These are phyloP conservation scores for Agriotes lineatus DNA, from an alignment of 2,888 invertebrate species.

Conservation along the genomic window DNA sequence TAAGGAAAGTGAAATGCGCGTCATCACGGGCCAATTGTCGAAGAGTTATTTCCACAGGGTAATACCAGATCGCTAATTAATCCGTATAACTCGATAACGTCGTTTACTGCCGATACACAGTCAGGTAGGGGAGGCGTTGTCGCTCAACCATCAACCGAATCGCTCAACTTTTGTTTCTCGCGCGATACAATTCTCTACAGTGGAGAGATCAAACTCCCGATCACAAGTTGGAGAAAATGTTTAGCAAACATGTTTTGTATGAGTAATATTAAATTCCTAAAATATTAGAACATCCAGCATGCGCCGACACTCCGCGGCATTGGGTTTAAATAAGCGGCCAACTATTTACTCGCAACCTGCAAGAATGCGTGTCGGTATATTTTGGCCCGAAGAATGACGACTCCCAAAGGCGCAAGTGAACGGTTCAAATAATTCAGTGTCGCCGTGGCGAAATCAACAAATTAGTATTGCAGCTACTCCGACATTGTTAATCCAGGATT, in stretches of 20 bases:
- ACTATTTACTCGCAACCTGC: constrained; percentile 48
- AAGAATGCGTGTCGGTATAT: constrained; percentile 44
- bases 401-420: constrained; percentile 41
- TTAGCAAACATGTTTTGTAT: constrained; percentile 37
- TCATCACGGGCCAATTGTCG: neutral
- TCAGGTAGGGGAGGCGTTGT: neutral
- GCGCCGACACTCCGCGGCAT: constrained; percentile 46
- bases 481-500: constrained; percentile 67
- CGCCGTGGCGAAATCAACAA: constrained; percentile 67
- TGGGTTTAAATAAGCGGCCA: constrained; percentile 49
- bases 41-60: neutral
- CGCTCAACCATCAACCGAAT: neutral
- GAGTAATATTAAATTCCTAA: constrained; percentile 57
- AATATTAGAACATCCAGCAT: constrained; percentile 52
- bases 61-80: neutral
- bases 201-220: constrained; percentile 26
- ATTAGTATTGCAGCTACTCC: constrained; percentile 67
- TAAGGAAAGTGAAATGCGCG: neutral
- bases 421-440: constrained; percentile 65
- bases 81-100: constrained; percentile 11
- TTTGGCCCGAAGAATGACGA: constrained; percentile 40
- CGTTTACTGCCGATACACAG: neutral
- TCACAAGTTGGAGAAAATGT: constrained; percentile 37
- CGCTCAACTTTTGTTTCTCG: constrained; percentile 5
- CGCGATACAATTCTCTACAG: constrained; percentile 1